Base-by-base conservation (phyloP, 1,140 invertebrate species). In the Tetraneura akinire region DNA sequence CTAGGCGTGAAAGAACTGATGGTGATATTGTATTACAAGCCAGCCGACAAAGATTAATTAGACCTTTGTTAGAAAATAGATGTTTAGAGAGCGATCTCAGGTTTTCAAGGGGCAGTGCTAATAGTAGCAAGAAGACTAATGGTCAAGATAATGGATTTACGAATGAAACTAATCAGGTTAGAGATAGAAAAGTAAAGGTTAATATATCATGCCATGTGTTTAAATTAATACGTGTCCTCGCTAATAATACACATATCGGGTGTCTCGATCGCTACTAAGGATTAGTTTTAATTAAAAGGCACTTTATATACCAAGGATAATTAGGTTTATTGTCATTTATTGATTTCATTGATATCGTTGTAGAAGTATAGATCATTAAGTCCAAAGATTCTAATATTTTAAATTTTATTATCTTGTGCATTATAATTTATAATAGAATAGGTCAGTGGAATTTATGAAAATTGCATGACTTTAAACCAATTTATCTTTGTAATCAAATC, bases 1-100 rank as follows among this genome's bases (percentile, higher is more conserved):
- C 91, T 23, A 89, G 93, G 83, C 88, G 93, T 82, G 92, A 94
- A 88, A 94, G 94, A 86, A 94, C 93, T 83, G 93, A 95, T 86
- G 93, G 92, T 80, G 92, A 94, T 85, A 93, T 94, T 84, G 89
- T 93, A 51, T 89, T 91, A 83, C 88, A 90, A 82, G 71, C 83
- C 18, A 83, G 83, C 8, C 82, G 85, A 32, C 80, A 78, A 66
- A 86, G 85, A 83, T 84, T 85, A 83, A 10, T 26, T 21, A 86
- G 82, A 83, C 86, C 83, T 84, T 86, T 84, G 51, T 82, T 88
- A 80, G 86, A 87, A 81, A 85, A 85, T 14, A 83, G 89, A 85
- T 85, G 85, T 82, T 85, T 84, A 81, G 87, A 87, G 73, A 83
- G 82, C 37, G 81, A 83, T 60, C 74, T 47, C 70, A 82, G 82